Evolutionary conservation across 2,888 invertebrate species (phyloP), one percentile per base, ranked within the genome.

Genomic region (Chironomus riparius): DNA sequence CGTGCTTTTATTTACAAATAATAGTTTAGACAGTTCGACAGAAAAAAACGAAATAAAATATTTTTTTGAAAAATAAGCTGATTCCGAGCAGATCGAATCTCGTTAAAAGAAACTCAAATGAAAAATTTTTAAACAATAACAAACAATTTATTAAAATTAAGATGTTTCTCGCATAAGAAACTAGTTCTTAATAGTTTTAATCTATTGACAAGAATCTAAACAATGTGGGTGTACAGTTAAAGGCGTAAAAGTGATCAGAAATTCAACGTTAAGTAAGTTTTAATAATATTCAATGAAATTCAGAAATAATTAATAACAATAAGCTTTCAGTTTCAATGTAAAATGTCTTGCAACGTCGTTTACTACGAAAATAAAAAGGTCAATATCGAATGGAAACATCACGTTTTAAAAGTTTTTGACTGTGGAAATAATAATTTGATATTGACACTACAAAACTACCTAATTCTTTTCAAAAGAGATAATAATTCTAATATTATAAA

Each of bases 301-400:
- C 56, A 56, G 15, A 28, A 38, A 38, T 38, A 38, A 10, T 38
- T 38, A 38, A 38, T 38, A 38, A 38, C 38, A 38, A 10, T 38
- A 38, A 10, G n/a, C 38, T 38, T 38, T 38, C 38, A 38, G 38
- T 38, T 65, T 21, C 65, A 65, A 10, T 65, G 65, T 2, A 72
- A 15, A 61, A 72, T 72, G 72, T 61, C 72, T 72, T 72, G 72
- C 62, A 62, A 61, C 22, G 47, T 72, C 15, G n/a, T n/a, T n/a
- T 72, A 38, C 22, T 62, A 72, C 13, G 72, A 72, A 22, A 28
- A 72, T n/a, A 56, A 28, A 4, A 50, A 56, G 47, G 24, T 56
- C 24, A 62, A 28, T 61, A 13, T n/a, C 12, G 15, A 22, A 15
- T 18, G 4, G 50, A 38, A 50, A 7, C 56, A 72, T 15, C 72